phyloP scores from a whole-genome alignment of 2,888 invertebrate species.

The Eustalomyia histrio region DNA sequence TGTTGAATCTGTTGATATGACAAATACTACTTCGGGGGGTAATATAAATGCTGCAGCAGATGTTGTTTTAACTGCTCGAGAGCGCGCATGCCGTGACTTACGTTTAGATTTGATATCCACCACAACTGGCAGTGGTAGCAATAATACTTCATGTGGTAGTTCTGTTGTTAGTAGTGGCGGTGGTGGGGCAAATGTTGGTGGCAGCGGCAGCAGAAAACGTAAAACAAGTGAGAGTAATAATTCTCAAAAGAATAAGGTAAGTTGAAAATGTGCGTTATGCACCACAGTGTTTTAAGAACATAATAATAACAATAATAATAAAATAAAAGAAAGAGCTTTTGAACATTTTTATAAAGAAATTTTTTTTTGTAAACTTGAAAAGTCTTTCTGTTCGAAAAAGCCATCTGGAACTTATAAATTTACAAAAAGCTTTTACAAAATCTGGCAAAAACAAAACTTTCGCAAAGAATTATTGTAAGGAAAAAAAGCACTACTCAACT shows the following conservation, averaged over 20 bases:
- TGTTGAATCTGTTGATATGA: constrained; percentile 63
- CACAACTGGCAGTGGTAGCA: constrained; percentile 62
- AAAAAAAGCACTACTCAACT: too few species aligned
- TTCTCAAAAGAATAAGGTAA: constrained; percentile 78
- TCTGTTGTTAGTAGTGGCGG: constrained; percentile 68
- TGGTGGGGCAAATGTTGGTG: constrained; percentile 62
- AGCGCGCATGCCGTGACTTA: constrained; percentile 76
- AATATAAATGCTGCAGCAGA: constrained; percentile 39
- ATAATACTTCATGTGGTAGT: constrained; percentile 69
- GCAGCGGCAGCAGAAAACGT: constrained; percentile 75
- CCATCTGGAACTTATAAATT: too few species aligned
- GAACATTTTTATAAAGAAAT: too few species aligned
- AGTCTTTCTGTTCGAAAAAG: too few species aligned
- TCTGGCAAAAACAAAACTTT: too few species aligned
- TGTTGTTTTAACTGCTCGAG: constrained; percentile 65
- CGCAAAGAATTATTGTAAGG: too few species aligned
- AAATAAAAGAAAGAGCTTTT: too few species aligned
- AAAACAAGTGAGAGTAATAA: constrained; percentile 78
- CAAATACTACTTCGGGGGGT: constrained; percentile 52
- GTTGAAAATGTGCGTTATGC: constrained; percentile 18
- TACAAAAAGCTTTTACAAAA: too few species aligned
- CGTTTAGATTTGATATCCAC: constrained; percentile 75
- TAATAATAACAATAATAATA: too few species aligned
- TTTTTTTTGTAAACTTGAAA: too few species aligned
- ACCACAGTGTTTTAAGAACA: constrained; percentile 29